These are phyloP conservation scores for Porites cylindrica DNA, from an alignment of 92 coral and sea anemone genomes.

Conservation along the genomic window DNA sequence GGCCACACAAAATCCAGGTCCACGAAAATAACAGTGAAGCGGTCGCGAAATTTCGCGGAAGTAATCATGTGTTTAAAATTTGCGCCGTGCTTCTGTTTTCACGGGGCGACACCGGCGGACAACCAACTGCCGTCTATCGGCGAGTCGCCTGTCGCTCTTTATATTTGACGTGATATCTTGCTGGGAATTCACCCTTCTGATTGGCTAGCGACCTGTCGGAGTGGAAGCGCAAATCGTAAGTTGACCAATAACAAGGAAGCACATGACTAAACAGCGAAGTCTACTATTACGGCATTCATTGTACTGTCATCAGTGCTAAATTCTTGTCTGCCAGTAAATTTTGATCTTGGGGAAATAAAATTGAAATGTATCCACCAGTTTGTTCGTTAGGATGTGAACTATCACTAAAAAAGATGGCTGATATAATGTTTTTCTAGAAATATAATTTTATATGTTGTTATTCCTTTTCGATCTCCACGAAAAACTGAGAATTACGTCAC, in stretches of 20 bases:
- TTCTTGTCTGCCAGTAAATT: slow-evolving; percentile 45
- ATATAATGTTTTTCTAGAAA: not conserved
- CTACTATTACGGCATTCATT: slow-evolving; percentile 70
- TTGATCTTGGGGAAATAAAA: slow-evolving; percentile 5
- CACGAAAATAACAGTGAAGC: slow-evolving; percentile 8
- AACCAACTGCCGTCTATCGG: slow-evolving; percentile 78
- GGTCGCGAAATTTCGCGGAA: slow-evolving; percentile 22
- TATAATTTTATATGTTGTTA: not conserved
- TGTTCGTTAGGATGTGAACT: slow-evolving; percentile 7
- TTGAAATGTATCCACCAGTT: slow-evolving; percentile 1
- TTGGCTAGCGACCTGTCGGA: slow-evolving; percentile 91
- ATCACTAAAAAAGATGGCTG: not conserved
- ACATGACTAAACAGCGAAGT: slow-evolving; percentile 59
- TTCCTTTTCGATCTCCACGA: not conserved
- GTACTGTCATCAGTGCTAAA: slow-evolving; percentile 40
- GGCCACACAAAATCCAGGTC: slow-evolving; percentile 23
- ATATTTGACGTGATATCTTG: slow-evolving; percentile 64
- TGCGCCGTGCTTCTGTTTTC: slow-evolving; percentile 30
- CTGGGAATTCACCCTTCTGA: slow-evolving; percentile 53
- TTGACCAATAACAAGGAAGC: slow-evolving; percentile 68
- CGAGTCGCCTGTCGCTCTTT: slow-evolving; percentile 72
- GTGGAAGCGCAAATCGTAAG: slow-evolving; percentile 73
- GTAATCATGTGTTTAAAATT: slow-evolving; percentile 24
- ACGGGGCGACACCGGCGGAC: slow-evolving; percentile 50
- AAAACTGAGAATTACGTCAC: slow-evolving; percentile 3